Percentiles rank a stretch among this genome's conserved stretches.
Conservation (phyloP, 2,888 invertebrate genomes). For the Leptarthrus brevirostris region DNA sequence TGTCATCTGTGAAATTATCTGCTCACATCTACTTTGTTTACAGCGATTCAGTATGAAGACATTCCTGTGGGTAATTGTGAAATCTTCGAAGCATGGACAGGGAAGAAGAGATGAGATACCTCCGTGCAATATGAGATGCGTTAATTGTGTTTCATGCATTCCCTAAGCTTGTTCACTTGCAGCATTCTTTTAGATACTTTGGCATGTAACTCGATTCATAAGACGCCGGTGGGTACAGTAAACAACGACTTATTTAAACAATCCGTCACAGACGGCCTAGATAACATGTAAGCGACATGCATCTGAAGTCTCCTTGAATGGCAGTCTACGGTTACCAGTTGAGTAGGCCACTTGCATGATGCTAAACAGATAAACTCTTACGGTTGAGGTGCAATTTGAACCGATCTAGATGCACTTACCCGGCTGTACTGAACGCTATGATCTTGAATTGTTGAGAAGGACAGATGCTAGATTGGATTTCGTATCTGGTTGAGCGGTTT, state of each 20-base stretch:
- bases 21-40: too few species aligned
- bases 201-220: not conserved
- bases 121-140: conserved; percentile 3
- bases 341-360: conserved; percentile 22
- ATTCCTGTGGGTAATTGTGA: not conserved
- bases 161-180: not conserved
- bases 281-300: conserved; percentile 1
- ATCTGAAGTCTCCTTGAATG: conserved; percentile 11
- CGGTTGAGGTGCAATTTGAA: not conserved
- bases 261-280: conserved; percentile 14
- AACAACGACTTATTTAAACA: conserved; percentile 12
- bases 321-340: conserved; percentile 15
- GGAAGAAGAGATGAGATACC: too few species aligned
- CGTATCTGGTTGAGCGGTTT: not conserved
- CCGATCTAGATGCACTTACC: conserved; percentile 19
- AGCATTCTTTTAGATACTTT: not conserved
- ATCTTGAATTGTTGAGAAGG: conserved; percentile 14
- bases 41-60: not conserved
- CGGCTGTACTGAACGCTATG: not conserved
- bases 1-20: too few species aligned
- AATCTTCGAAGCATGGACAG: not conserved
- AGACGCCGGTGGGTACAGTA: not conserved
- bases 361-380: conserved; percentile 10
- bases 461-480: conserved; percentile 10
- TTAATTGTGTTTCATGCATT: not conserved